Base-by-base conservation (phyloP, 2,797 vertebrate species). In the Pyrocephalus nanus region DNA sequence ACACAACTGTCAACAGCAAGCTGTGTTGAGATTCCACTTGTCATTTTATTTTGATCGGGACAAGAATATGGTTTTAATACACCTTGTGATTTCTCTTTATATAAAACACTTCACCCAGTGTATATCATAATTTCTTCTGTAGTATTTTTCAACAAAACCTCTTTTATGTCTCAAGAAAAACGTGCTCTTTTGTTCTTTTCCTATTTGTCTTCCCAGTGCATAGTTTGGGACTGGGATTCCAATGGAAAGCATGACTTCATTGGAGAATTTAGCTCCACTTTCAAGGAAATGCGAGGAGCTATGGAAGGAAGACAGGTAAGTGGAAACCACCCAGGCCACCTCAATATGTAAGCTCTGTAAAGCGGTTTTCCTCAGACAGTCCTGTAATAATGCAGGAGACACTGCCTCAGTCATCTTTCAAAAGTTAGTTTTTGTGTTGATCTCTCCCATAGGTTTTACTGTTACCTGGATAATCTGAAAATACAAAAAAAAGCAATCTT, bases 191-290 rank as follows among this genome's bases (percentile, higher is more conserved):
- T 95, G 10, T 88, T 91, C 48, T 92, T 60, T 83, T 54, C n/a
- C 32, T 8, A 45, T 82, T 91, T 98, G 14, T 93, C 57, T 98
- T 97, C 38, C 7, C 97, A 99, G 99, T 99, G 99, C 97, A 99
- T 99, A 73, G 99, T 99, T 55, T 99, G 99, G 99, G 99, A 99
- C 96, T 99, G 99, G 99, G 99, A 99, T 98, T 99, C 99, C 78
- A 99, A 99, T 0, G 99, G 99, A 50, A 99, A 99, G 88, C 99
- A 99, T 30, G 99, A 99, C 97, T 99, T 99, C 95, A 99, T 99
- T 78, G 99, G 99, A 92, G 99, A 99, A 96, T 99, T 99, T 96
- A 99, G 98, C 95, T 99, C 99, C 0, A 99, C 99, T 5, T 99
- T 99, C 97, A 99, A 99, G 96, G 99, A 99, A 96, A 98, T 99